These are phyloP conservation scores for Calonectris borealis DNA, from an alignment of 2,113 vertebrate genomes.

Conservation along the genomic window DNA sequence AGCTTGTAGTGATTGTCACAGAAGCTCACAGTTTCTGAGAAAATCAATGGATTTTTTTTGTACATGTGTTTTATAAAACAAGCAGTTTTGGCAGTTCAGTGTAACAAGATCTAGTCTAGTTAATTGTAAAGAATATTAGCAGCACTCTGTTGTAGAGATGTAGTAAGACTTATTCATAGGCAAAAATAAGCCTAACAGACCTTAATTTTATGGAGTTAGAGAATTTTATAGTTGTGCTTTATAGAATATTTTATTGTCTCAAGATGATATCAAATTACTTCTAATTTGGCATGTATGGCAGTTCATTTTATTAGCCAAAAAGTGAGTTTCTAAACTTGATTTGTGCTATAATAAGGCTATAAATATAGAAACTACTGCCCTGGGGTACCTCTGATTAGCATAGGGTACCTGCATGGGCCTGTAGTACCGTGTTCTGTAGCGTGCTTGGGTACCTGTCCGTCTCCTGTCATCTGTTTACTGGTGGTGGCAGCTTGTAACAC, in stretches of 20 bases:
- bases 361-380: neutral
- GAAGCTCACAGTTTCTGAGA: neutral
- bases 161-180: neutral
- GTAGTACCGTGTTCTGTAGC: accelerated
- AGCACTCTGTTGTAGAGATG: neutral
- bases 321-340: neutral
- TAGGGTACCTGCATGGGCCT: neutral
- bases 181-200: neutral
- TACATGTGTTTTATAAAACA: neutral
- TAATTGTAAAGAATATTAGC: neutral
- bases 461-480: neutral
- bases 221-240: neutral
- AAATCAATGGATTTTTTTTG: neutral
- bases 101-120: neutral
- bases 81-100: neutral
- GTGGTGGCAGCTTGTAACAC: neutral
- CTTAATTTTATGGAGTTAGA: neutral
- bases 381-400: accelerated
- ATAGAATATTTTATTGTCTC: neutral
- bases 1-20: neutral
- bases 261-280: neutral
- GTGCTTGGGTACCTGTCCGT: accelerated
- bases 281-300: neutral
- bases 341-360: neutral
- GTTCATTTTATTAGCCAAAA: neutral